phyloP scores from a whole-genome alignment of 2,888 invertebrate genomes.

The Lydus trimaculatus region DNA sequence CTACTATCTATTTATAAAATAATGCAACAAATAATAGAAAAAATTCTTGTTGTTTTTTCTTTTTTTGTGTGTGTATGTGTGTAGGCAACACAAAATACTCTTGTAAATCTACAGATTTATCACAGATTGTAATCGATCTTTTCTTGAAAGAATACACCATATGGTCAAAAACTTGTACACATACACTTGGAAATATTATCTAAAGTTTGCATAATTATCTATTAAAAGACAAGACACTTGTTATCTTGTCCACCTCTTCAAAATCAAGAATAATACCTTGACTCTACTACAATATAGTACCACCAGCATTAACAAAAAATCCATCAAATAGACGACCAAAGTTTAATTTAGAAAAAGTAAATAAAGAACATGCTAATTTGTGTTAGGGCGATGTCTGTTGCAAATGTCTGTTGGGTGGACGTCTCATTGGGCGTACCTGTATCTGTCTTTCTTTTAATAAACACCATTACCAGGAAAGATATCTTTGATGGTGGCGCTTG shows the following conservation, averaged over 20 bases:
- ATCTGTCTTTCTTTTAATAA: background rate
- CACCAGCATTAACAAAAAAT: background rate
- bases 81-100: background rate
- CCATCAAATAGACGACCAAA: background rate
- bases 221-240: background rate
- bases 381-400: slow-evolving; percentile 16
- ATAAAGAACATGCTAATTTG: slow-evolving; percentile 21
- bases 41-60: background rate
- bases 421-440: slow-evolving; percentile 17
- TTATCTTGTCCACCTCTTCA: slow-evolving; percentile 3
- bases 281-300: no score
- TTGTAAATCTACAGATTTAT: background rate
- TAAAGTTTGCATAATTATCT: slow-evolving; percentile 6
- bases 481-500: background rate
- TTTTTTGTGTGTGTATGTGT: no score
- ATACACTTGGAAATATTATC: background rate
- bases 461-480: background rate
- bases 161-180: background rate
- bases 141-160: background rate
- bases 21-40: background rate
- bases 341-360: slow-evolving; percentile 7
- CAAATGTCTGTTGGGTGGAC: slow-evolving; percentile 19
- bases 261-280: no score
- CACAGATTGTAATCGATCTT: background rate
- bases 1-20: background rate